phyloP scores from a whole-genome alignment of 2,113 vertebrate genomes.

The Tringa solitaria region DNA sequence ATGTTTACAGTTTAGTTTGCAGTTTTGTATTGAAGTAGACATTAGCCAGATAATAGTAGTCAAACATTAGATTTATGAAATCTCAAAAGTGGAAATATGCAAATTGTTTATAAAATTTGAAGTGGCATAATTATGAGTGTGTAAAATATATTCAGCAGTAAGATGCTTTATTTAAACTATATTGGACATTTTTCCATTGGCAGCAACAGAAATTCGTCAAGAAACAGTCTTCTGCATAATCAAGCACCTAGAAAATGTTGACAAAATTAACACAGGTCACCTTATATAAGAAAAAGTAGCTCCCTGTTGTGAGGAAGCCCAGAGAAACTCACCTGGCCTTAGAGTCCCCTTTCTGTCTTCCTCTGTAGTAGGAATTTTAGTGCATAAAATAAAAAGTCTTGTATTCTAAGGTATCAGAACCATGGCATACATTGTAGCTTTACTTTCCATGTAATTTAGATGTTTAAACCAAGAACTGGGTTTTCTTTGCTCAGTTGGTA shows the following conservation, averaged over 20 bases:
- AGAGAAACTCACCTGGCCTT: background rate
- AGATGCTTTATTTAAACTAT: background rate
- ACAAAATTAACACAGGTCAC: background rate
- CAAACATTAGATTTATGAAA: background rate
- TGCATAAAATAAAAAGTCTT: background rate
- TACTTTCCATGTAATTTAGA: background rate
- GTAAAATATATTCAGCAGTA: background rate
- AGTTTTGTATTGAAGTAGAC: background rate
- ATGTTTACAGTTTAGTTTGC: background rate
- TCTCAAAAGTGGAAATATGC: background rate
- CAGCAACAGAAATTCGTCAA: background rate
- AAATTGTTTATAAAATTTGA: background rate
- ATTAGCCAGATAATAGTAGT: background rate
- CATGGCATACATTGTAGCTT: background rate
- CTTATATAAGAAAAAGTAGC: background rate
- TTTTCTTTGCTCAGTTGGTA: background rate
- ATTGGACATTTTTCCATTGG: background rate
- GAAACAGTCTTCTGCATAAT: background rate
- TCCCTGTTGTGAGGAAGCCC: background rate
- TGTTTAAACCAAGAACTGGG: background rate
- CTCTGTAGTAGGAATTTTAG: background rate
- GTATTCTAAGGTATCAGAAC: background rate
- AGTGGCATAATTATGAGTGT: background rate
- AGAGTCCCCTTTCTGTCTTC: background rate
- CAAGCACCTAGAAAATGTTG: background rate